Evolutionary conservation across 1,140 invertebrate species (phyloP), one percentile per base, ranked within the genome.

Genomic region (Penaeus chinensis): DNA sequence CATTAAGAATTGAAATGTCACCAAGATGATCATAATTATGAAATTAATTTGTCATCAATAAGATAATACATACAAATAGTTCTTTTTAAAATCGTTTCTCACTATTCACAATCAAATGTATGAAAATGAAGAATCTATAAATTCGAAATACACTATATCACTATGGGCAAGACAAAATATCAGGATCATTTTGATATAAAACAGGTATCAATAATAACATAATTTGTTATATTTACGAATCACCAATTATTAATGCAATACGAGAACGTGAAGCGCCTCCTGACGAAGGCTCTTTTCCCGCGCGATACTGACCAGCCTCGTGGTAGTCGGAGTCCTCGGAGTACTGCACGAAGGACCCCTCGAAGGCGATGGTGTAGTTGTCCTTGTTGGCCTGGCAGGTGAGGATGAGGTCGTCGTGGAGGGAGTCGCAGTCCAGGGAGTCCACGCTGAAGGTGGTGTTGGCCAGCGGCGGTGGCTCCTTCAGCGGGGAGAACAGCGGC

Each of bases 361-460:
- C 96, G 91, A 98, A 98, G 78, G 97, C 97, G 91, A 98, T 97
- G 81, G 97, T 98, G 92, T 98, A 98, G 93, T 98, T 98, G 91
- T 97, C 96, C 93, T 97, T 97, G 91, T 98, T 97, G 20, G 96
- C 95, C 91, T 96, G 96, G 81, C 97, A 98, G 0, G 93, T 93
- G 62, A 97, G 93, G 91, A 98, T 95, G 91, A 98, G 95, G 91
- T 98, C 96, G 91, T 95, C 95, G 76, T 94, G 94, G 47, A 93
- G 92, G 85, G 94, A 93, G 91, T 96, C 96, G 92, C 96, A 96
- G 92, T 98, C 97, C 82, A 98, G 93, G 74, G 96, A 98, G 91
- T 98, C 97, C 37, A 97, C 96, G 84, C 96, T 97, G 92, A 97
- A 96, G 91, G 97, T 96, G 65, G 91, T 91, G 91, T 97, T 96